These are phyloP conservation scores for Barypeithes pellucidus DNA, from an alignment of 2,888 invertebrate genomes.

Conservation along the genomic window DNA sequence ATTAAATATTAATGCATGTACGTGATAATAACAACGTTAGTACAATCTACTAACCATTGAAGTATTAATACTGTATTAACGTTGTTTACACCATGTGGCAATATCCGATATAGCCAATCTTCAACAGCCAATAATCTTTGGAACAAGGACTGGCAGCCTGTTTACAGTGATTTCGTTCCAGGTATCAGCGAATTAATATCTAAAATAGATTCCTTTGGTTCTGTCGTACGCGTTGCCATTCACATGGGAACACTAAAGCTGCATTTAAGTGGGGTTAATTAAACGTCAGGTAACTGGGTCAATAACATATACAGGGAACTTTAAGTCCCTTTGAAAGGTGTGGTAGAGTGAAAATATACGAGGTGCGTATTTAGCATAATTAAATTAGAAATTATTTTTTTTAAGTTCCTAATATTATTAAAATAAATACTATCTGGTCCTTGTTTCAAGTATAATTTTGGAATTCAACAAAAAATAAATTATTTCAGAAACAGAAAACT, in stretches of 20 bases:
- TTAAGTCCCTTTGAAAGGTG: too few species aligned
- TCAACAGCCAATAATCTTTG: constrained; percentile 12
- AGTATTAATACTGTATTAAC: constrained; percentile 6
- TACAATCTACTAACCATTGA: background rate
- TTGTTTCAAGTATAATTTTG: too few species aligned
- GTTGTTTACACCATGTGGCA: constrained; percentile 27
- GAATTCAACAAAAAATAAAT: too few species aligned
- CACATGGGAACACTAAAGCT: constrained; percentile 25
- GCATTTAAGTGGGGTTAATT: constrained; percentile 28
- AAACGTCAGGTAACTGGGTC: constrained; percentile 9
- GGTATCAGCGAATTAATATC: constrained; percentile 35
- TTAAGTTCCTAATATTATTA: too few species aligned
- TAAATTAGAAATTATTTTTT: too few species aligned
- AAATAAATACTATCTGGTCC: too few species aligned
- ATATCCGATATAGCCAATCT: constrained; percentile 10
- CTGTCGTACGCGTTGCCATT: constrained; percentile 4
- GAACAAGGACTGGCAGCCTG: constrained; percentile 19
- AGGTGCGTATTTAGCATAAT: too few species aligned
- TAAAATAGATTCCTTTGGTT: constrained; percentile 25
- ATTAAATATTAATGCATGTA: too few species aligned
- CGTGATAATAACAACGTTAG: background rate
- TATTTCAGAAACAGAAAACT: too few species aligned
- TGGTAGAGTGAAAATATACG: too few species aligned
- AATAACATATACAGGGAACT: too few species aligned
- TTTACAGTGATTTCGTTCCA: constrained; percentile 24